These are phyloP conservation scores for Limnephilus lunatus DNA, from an alignment of 2,888 invertebrate species.

Conservation along the genomic window DNA sequence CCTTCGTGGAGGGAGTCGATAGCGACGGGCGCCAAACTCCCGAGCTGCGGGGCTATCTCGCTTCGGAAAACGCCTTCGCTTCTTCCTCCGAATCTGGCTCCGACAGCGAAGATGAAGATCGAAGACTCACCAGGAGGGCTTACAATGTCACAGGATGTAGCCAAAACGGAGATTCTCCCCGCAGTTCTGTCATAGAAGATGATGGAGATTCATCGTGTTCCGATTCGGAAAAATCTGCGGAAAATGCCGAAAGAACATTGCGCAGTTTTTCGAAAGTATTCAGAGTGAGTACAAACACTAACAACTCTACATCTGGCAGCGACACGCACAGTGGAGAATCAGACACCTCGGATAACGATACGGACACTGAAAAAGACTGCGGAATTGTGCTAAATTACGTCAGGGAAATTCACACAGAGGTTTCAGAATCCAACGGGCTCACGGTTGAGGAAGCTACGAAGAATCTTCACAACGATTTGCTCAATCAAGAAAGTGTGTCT, in stretches of 20 bases:
- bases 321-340: slow-evolving; percentile 79
- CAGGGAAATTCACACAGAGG: slow-evolving; percentile 67
- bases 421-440: slow-evolving; percentile 53
- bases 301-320: slow-evolving; percentile 79
- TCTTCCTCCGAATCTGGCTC: slow-evolving; percentile 77
- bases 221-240: slow-evolving; percentile 70
- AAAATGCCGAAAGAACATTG: slow-evolving; percentile 74
- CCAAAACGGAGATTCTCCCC: slow-evolving; percentile 72
- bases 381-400: slow-evolving; percentile 72
- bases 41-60: slow-evolving; percentile 70
- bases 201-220: slow-evolving; percentile 68
- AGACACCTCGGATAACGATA: slow-evolving; percentile 82
- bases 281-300: slow-evolving; percentile 83
- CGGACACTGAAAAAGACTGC: slow-evolving; percentile 75
- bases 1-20: background rate
- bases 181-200: slow-evolving; percentile 74
- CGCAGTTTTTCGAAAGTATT: slow-evolving; percentile 82
- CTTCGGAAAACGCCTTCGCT: slow-evolving; percentile 77
- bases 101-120: slow-evolving; percentile 73
- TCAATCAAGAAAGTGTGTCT: slow-evolving; percentile 35
- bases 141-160: slow-evolving; percentile 75
- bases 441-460: slow-evolving; percentile 64
- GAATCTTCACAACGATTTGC: slow-evolving; percentile 53
- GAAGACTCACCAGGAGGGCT: slow-evolving; percentile 71
- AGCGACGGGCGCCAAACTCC: slow-evolving; percentile 43